Percentiles rank a stretch among this genome's conserved stretches.
Conservation (phyloP, 2,113 vertebrate species). For the Neofelis nebulosa region DNA sequence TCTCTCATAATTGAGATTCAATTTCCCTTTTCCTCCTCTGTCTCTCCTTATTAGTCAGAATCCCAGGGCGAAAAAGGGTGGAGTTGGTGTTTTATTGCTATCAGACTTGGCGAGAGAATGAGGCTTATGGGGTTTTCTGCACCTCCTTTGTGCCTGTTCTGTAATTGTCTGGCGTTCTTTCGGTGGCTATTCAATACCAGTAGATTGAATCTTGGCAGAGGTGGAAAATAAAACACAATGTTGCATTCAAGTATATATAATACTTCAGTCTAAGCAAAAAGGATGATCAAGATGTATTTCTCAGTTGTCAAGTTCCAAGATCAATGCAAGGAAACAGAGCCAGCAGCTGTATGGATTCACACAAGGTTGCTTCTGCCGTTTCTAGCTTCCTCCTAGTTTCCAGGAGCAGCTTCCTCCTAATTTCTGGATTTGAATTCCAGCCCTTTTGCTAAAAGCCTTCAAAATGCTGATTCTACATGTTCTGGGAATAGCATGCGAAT, state of each 20-base stretch:
- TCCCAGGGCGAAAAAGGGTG: conserved; percentile 67
- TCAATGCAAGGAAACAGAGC: not conserved
- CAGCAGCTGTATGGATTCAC: not conserved
- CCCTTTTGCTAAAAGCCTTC: not conserved
- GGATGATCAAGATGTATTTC: conserved; percentile 63
- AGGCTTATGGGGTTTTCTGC: conserved; percentile 62
- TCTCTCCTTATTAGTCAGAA: conserved; percentile 53
- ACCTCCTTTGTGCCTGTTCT: conserved; percentile 13
- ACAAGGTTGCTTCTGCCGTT: not conserved
- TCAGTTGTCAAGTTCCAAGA: conserved; percentile 40
- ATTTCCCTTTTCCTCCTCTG: conserved; percentile 54
- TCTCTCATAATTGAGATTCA: conserved; percentile 57
- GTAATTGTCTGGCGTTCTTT: conserved; percentile 60
- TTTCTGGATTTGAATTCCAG: conserved; percentile 13
- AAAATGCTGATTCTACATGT: not conserved
- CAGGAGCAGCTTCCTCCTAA: too few relatives aligned
- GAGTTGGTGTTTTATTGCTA: conserved; percentile 61
- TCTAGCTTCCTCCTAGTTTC: not conserved
- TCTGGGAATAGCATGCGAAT: not conserved
- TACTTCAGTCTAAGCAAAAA: conserved; percentile 18
- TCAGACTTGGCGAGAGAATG: conserved; percentile 63
- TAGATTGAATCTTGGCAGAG: conserved; percentile 76
- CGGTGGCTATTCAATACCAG: conserved; percentile 46
- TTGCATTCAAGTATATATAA: conserved; percentile 58
- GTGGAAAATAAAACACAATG: conserved; percentile 62